A percentile compares a stretch with the other conserved stretches of the same genome.
Evolutionary conservation across 1,140 invertebrate genomes (phyloP).

Genomic region (Trachymyrmex septentrionalis): DNA sequence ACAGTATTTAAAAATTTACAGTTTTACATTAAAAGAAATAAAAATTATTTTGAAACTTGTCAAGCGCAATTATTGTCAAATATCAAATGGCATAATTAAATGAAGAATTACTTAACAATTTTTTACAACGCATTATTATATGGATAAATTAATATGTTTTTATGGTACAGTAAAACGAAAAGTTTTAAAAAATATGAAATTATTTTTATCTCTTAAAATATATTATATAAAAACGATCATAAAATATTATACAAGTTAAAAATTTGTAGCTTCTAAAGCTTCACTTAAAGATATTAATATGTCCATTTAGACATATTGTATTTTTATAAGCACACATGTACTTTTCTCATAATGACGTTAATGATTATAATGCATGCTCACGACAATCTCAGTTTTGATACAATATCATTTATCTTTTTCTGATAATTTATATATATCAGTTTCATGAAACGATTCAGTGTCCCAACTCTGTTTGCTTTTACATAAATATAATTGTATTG

Average conservation of each 20-base stretch:
- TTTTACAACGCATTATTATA: neutral
- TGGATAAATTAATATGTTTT: neutral
- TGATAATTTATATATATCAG: neutral
- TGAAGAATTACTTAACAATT: neutral
- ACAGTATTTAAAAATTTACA: slow-evolving; percentile 2
- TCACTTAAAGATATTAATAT: neutral
- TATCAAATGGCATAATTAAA: neutral
- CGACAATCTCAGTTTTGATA: neutral
- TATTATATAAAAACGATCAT: neutral
- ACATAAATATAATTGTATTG: slow-evolving; percentile 35
- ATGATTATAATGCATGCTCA: neutral
- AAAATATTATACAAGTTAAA: slow-evolving; percentile 1
- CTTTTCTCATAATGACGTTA: neutral
- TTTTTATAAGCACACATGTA: neutral
- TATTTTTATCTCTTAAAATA: slow-evolving; percentile 1
- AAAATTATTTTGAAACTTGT: slow-evolving; percentile 17
- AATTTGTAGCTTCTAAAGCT: neutral
- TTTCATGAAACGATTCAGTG: neutral
- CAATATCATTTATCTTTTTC: neutral
- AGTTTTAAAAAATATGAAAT: neutral
- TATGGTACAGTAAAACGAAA: neutral
- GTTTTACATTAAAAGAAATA: neutral
- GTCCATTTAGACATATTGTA: neutral
- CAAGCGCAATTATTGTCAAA: slow-evolving; percentile 20
- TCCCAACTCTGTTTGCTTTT: neutral